Percentiles rank a stretch among this genome's conserved stretches.
phyloP scores from a whole-genome alignment of 2,113 vertebrate genomes.

The Anolis carolinensis region DNA sequence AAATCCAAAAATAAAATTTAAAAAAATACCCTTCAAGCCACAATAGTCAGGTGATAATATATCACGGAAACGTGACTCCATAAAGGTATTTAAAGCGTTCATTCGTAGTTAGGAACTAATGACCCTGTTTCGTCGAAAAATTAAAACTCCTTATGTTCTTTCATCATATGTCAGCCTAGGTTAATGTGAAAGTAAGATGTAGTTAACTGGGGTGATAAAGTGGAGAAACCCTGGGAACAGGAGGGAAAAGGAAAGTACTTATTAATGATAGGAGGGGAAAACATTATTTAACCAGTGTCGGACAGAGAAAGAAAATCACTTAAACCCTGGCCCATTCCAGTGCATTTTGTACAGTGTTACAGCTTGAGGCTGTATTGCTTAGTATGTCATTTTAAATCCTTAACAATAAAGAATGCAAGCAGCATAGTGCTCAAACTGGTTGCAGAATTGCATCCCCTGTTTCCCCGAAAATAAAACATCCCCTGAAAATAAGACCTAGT shows the following conservation, averaged over 20 bases:
- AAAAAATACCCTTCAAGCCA: conserved; percentile 59
- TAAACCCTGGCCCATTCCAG: conserved; percentile 13
- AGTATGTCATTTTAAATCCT: neutral
- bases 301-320: conserved; percentile 14
- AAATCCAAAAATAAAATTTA: neutral
- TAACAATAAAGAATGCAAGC: neutral
- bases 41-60: conserved; percentile 81
- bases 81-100: conserved; percentile 75
- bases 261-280: conserved; percentile 45
- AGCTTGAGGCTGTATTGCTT: conserved; percentile 25
- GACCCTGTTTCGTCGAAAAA: conserved; percentile 78
- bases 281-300: conserved; percentile 40
- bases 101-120: conserved; percentile 73
- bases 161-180: conserved; percentile 69
- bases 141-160: conserved; percentile 75
- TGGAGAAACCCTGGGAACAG: conserved; percentile 51
- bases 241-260: conserved; percentile 22
- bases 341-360: conserved; percentile 40
- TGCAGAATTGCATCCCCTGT: neutral
- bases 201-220: conserved; percentile 74
- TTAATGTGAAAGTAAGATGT: conserved; percentile 70
- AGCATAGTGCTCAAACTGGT: neutral
- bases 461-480: no score
- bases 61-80: conserved; percentile 74
- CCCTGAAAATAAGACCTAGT: no score